Base-by-base conservation (phyloP, 2,888 invertebrate genomes). In the Thymelicus lineola region DNA sequence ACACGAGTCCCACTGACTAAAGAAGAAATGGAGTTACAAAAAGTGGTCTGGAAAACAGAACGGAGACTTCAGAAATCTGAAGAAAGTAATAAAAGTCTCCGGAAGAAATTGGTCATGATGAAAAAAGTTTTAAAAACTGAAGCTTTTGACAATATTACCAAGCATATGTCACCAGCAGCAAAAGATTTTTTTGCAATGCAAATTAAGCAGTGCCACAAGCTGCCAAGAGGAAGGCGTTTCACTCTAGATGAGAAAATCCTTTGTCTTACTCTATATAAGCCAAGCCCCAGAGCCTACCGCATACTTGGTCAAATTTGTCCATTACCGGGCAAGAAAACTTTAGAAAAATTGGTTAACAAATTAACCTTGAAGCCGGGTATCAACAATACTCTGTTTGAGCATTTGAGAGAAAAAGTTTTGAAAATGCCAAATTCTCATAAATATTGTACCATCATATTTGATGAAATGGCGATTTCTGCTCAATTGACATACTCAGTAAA, bases 251-350 rank as follows among this genome's bases (percentile, higher is more conserved):
- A 73, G 65, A 75, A 71, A 64, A 70, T 67, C 55, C 66, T 73
- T 14, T 66, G 71, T 9, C 58, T 73, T 10, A 69, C 72, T 7
- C 17, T 75, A 38, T 75, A 72, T 45, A 75, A 75, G 36, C 73
- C 71, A n/a, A 64, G 63, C 7, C 72, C 72, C 46, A 72, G 66
- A 17, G 71, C 72, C 50, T 71, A 75, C 48, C 20, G 70, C 0
- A n/a, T 73, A 36, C 28, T 73, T 35, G 68, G 72, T 12, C 66
- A 71, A 57, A n/a, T 73, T 2, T 71, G 73, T 62, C n/a, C 62
- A 36, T 57, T 66, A 15, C 62, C 71, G 46, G 62, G 57, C 12
- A 61, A 38, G 61, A 66, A 28, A 66, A 71, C 71, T 17, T 42
- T 71, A 7, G 36, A 66, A 45, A 61, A 66, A 38, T 48, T 71